Evolutionary conservation across 2,888 invertebrate species (phyloP).

Genomic region (Eupithecia abbreviata): DNA sequence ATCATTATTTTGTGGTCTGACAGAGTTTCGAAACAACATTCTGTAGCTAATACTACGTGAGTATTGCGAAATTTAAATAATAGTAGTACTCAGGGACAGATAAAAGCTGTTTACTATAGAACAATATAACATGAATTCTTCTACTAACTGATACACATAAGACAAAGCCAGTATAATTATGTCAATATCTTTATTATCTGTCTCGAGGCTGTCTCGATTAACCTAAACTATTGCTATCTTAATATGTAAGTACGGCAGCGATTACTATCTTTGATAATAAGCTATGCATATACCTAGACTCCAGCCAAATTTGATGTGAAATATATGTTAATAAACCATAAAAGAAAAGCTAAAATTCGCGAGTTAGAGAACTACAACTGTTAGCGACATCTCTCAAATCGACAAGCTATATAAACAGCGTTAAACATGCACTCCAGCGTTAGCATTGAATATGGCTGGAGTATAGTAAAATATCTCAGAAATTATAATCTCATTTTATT

Average conservation of each 20-base stretch:
- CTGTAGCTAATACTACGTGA: constrained; percentile 24
- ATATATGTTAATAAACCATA: too few species aligned
- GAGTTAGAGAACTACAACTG: too few species aligned
- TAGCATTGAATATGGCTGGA: too few species aligned
- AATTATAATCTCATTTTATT: too few species aligned
- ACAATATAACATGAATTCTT: constrained; percentile 17
- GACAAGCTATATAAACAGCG: too few species aligned
- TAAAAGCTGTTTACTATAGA: constrained; percentile 1
- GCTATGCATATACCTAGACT: not conserved
- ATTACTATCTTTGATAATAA: not conserved
- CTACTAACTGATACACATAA: constrained; percentile 11
- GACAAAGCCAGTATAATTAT: not conserved
- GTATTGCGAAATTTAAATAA: constrained; percentile 32
- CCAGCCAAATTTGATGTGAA: too few species aligned
- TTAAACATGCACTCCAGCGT: too few species aligned
- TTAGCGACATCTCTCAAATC: too few species aligned
- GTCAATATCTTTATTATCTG: constrained; percentile 15
- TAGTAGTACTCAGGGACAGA: constrained; percentile 11
- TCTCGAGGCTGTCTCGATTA: constrained; percentile 19
- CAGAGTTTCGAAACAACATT: constrained; percentile 37
- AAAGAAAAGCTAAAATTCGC: too few species aligned
- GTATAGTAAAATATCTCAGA: too few species aligned
- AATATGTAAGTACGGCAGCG: not conserved
- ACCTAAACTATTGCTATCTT: not conserved
- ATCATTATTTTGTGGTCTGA: constrained; percentile 30